phyloP scores from a whole-genome alignment of 2,113 vertebrate genomes.

The Poeciliopsis prolifica region DNA sequence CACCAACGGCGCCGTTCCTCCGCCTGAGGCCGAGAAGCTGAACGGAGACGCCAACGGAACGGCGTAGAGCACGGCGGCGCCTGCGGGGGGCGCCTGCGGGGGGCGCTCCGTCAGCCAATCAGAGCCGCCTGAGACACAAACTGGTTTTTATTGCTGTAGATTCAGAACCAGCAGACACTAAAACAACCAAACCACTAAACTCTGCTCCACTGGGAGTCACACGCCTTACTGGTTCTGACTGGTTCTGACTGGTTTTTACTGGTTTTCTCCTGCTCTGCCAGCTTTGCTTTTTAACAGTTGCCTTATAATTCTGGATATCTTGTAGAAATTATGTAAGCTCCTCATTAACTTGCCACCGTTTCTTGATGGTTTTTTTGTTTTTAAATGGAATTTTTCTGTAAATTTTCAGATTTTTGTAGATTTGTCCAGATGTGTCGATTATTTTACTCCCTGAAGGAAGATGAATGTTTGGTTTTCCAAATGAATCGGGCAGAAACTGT shows the following conservation, averaged over 20 bases:
- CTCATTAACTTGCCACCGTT: background rate
- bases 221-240: background rate
- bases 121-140: background rate
- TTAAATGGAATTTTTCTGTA: background rate
- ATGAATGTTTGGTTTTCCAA: no score
- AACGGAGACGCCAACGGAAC: conserved; percentile 18
- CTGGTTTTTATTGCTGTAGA: background rate
- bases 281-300: background rate
- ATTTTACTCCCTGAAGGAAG: background rate
- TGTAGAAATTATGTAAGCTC: background rate
- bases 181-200: conserved; percentile 31
- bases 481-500: no score
- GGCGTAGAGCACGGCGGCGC: background rate
- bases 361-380: no score
- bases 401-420: background rate
- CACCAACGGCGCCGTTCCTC: background rate
- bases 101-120: background rate
- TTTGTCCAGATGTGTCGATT: background rate
- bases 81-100: background rate
- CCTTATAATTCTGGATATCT: background rate
- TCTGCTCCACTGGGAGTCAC: background rate
- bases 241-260: no score
- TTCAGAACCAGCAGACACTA: conserved; percentile 18
- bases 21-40: conserved; percentile 76
- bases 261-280: background rate